phyloP scores from a whole-genome alignment of 1,140 invertebrate species.

The Anthonomus grandis region DNA sequence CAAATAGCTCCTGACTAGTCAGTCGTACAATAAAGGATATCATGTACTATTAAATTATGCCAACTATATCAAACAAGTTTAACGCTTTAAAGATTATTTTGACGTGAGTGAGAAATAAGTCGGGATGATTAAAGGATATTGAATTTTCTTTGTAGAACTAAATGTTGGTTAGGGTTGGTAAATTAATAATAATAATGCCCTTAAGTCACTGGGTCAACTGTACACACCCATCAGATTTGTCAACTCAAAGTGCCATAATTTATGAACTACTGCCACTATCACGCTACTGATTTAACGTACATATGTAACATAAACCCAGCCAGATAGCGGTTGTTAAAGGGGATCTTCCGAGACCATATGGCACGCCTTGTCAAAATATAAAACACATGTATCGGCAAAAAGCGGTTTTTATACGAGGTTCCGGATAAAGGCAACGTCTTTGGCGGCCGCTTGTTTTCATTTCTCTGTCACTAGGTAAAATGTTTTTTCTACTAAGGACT shows the following conservation, averaged over 20 bases:
- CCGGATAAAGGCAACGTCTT: conserved; percentile 16
- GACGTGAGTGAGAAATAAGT: too few relatives aligned
- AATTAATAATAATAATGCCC: conserved; percentile 14
- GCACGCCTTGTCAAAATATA: conserved; percentile 18
- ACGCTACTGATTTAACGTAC: conserved; percentile 20
- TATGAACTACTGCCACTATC: conserved; percentile 16
- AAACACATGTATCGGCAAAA: conserved; percentile 21
- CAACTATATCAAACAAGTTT: too few relatives aligned
- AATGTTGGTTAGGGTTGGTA: too few relatives aligned
- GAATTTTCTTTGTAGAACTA: too few relatives aligned
- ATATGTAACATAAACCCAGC: conserved; percentile 13
- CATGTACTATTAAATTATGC: too few relatives aligned
- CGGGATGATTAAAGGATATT: too few relatives aligned
- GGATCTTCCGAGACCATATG: conserved; percentile 16
- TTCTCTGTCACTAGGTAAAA: conserved; percentile 10
- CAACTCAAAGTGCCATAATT: conserved; percentile 18
- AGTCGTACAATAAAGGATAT: too few relatives aligned
- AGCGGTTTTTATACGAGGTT: conserved; percentile 11
- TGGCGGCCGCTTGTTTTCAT: conserved; percentile 14
- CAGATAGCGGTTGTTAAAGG: conserved; percentile 13
- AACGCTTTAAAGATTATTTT: too few relatives aligned
- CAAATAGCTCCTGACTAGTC: too few relatives aligned
- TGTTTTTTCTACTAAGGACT: background rate
- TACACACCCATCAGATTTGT: conserved; percentile 8
- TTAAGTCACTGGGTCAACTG: conserved; percentile 14